Percentiles rank a stretch among this genome's conserved stretches.
Evolutionary conservation across 1,140 invertebrate species (phyloP).

Genomic region (Pogonomyrmex californicus): DNA sequence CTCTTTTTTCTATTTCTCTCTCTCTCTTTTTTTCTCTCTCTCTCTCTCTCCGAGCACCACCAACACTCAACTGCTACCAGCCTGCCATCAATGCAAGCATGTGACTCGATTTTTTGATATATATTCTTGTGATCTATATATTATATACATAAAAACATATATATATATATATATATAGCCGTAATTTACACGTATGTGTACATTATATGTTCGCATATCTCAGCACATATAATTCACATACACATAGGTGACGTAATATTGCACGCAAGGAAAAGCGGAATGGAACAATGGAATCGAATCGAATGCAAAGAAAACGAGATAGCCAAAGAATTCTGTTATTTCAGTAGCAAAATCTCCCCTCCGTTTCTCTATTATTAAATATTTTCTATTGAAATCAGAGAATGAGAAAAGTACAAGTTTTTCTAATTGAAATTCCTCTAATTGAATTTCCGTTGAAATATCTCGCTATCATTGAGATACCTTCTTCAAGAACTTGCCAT

Average conservation of each 20-base stretch:
- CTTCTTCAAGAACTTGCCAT: slow-evolving; percentile 4
- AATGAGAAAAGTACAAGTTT: neutral
- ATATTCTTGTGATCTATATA: slow-evolving; percentile 46
- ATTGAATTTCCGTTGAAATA: slow-evolving; percentile 2
- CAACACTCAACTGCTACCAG: slow-evolving; percentile 83
- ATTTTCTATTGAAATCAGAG: neutral
- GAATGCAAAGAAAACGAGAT: neutral
- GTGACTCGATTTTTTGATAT: slow-evolving; percentile 77
- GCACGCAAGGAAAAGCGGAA: slow-evolving; percentile 60
- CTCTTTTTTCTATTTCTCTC: slow-evolving; percentile 78
- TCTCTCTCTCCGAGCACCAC: slow-evolving; percentile 83
- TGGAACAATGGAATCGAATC: slow-evolving; percentile 21
- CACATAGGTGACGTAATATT: slow-evolving; percentile 46
- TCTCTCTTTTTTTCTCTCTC: slow-evolving; percentile 60
- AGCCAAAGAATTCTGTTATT: neutral
- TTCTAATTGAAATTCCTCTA: no score
- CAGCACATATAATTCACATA: slow-evolving; percentile 53
- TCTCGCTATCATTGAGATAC: neutral
- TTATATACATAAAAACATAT: slow-evolving; percentile 55
- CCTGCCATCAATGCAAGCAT: slow-evolving; percentile 84
- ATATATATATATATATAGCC: slow-evolving; percentile 52
- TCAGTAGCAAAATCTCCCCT: neutral
- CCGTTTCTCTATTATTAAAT: slow-evolving; percentile 3
- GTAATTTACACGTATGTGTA: slow-evolving; percentile 69
- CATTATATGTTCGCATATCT: slow-evolving; percentile 30